phyloP scores from a whole-genome alignment of 2,797 vertebrate genomes.

The Delichon dasypus region DNA sequence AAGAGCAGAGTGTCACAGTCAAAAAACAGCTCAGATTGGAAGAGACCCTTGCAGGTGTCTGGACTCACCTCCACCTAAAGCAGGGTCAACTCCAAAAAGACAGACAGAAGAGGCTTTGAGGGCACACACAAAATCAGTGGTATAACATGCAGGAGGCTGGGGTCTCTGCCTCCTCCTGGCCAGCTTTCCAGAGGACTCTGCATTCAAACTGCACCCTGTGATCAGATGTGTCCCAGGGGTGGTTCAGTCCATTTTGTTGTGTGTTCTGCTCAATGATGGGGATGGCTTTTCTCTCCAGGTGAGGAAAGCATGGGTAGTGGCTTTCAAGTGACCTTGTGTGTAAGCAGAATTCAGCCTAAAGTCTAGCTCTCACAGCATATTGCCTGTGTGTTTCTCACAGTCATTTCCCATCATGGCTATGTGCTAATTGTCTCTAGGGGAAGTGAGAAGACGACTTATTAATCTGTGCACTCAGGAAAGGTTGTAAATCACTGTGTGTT shows the following conservation, averaged over 20 bases:
- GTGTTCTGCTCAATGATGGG: not conserved
- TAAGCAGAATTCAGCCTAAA: not conserved
- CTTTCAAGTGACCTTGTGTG: conserved; percentile 5
- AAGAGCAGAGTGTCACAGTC: not conserved
- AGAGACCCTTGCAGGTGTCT: not conserved
- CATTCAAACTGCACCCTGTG: not conserved
- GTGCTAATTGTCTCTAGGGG: conserved; percentile 69
- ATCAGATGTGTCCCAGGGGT: not conserved
- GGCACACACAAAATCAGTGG: not conserved
- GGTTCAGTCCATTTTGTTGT: not conserved
- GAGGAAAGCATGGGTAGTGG: not conserved
- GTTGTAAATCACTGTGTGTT: conserved; percentile 67
- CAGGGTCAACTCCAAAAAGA: not conserved
- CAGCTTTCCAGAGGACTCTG: not conserved
- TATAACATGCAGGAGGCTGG: not conserved
- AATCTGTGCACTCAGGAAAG: conserved; percentile 65
- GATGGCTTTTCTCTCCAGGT: not conserved
- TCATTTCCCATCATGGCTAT: conserved; percentile 64
- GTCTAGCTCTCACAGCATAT: conserved; percentile 14
- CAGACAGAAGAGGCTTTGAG: not conserved
- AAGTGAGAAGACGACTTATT: conserved; percentile 69
- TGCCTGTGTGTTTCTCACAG: conserved; percentile 18
- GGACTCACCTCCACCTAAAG: not conserved
- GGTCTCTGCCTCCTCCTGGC: not conserved
- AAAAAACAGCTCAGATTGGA: not conserved